These are phyloP conservation scores for Erythrocercus mccallii DNA, from an alignment of 2,113 vertebrate species.

Conservation along the genomic window DNA sequence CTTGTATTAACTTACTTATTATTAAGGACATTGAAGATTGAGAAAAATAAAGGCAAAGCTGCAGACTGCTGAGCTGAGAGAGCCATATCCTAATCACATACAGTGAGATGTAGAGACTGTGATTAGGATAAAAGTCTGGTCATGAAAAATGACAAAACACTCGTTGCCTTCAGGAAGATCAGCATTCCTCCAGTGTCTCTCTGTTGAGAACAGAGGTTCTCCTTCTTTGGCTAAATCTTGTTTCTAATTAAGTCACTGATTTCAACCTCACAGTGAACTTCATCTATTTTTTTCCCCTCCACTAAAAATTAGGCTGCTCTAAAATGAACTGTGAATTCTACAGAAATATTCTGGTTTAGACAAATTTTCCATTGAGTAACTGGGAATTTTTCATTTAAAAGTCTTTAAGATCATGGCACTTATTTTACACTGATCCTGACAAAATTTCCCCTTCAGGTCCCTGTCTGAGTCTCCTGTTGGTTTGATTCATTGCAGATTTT, in stretches of 20 bases:
- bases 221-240: not conserved
- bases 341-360: not conserved
- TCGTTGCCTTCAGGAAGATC: not conserved
- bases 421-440: not conserved
- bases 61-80: not conserved
- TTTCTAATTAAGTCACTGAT: not conserved
- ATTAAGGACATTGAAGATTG: not conserved
- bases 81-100: not conserved
- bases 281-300: not conserved
- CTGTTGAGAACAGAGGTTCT: not conserved
- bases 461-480: not conserved
- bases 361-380: not conserved
- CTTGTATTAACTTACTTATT: not conserved
- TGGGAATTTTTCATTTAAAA: not conserved
- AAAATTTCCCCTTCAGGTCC: not conserved
- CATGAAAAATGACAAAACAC: not conserved
- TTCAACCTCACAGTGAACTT: not conserved
- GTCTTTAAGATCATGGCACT: not conserved
- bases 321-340: not conserved
- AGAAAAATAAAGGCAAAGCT: conserved; percentile 6
- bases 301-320: not conserved
- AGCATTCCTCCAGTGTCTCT: not conserved
- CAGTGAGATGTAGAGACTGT: not conserved
- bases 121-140: not conserved
- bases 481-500: conserved; percentile 15